Base-by-base conservation (phyloP, 2,888 invertebrate species). In the Tenthredo notha region DNA sequence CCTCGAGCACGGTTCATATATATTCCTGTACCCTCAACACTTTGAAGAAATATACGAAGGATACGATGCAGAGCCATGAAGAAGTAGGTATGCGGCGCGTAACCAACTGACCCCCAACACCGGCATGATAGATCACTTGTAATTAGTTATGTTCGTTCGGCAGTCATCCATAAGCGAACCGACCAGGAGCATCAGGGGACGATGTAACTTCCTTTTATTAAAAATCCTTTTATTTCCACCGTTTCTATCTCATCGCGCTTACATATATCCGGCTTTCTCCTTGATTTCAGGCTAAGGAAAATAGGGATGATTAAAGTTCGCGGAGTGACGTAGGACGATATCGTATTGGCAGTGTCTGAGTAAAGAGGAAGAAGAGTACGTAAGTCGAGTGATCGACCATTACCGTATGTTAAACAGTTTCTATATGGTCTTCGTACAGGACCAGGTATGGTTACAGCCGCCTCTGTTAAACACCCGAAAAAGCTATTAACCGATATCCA, bases 401-500 rank as follows among this genome's bases (percentile, higher is more conserved):
- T 89, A 88, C 85, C 86, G 88, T 88, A 89, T 87, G 89, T 88
- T 88, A 88, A 90, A 85, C 87, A 88, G 87, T 87, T 88, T 87
- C 87, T 86, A 88, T 84, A 87, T 67, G 77, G 83, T 72, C 82
- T 25, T 15, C 25, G 25, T 21, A 7, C 18, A 61, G 67, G 29
- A 21, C 9, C 43, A 33, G 67, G 12, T 54, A 80, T 25, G 61
- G 61, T 7, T 40, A 50, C 40, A 61, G 67, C 67, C 50, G 29
- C 65, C 87, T 43, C 84, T 85, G 84, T 85, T 88, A 87, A 89
- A 88, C 88, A 89, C 83, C 87, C 88, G 90, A 91, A 91, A 91
- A 91, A 92, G 91, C 91, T 92, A 92, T 91, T 91, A 92, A 91
- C 91, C 91, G 91, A 91, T 91, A 91, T 91, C 88, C 91, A 91